phyloP scores from a whole-genome alignment of 2,113 vertebrate species.

The Neolamprologus modestus region DNA sequence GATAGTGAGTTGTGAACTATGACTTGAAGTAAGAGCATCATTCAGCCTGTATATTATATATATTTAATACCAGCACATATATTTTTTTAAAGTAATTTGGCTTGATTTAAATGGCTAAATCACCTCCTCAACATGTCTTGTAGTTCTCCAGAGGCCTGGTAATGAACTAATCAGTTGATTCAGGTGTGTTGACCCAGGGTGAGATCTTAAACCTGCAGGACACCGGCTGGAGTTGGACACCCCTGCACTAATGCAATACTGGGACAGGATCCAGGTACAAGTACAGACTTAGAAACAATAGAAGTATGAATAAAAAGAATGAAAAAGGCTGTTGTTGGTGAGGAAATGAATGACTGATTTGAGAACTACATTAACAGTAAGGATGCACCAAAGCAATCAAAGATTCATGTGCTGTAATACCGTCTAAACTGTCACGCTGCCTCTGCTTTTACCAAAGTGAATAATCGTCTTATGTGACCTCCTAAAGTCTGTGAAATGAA shows the following conservation, averaged over 20 bases:
- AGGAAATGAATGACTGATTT: not conserved
- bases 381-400: not conserved
- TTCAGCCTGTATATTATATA: not conserved
- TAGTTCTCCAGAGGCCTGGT: accelerated
- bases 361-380: not conserved
- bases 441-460: not conserved
- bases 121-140: not conserved
- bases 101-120: not conserved
- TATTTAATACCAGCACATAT: not conserved
- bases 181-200: not conserved
- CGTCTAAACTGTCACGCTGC: not conserved
- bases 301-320: not conserved
- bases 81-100: accelerated
- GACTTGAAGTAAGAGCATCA: not conserved
- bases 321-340: not conserved
- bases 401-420: not conserved
- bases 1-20: not conserved
- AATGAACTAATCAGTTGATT: accelerated
- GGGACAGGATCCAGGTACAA: not conserved
- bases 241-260: not conserved
- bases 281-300: not conserved
- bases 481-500: not conserved
- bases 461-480: not conserved
- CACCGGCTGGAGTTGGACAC: not conserved
- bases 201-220: not conserved